A percentile compares a stretch with the other conserved stretches of the same genome.
These are phyloP conservation scores for Podilymbus podiceps DNA, from an alignment of 2,113 vertebrate species.

Conservation along the genomic window DNA sequence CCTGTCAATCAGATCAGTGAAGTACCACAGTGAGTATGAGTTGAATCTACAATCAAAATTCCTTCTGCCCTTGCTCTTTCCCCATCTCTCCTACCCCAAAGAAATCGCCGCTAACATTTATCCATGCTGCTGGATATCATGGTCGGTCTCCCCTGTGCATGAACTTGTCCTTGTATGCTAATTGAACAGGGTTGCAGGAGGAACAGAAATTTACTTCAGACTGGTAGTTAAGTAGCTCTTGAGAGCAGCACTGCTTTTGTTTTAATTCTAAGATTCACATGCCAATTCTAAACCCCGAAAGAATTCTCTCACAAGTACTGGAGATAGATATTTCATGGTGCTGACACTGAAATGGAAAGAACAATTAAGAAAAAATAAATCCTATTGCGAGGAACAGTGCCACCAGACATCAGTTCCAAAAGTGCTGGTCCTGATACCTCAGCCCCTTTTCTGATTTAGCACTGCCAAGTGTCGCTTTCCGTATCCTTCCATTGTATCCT, in stretches of 20 bases:
- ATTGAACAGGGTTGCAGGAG: not conserved
- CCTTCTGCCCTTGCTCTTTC: not conserved
- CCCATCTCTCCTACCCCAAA: not conserved
- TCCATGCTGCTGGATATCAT: not conserved
- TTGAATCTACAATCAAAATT: not conserved
- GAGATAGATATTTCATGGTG: not conserved
- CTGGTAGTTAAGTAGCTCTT: too few relatives aligned
- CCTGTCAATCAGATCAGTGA: not conserved
- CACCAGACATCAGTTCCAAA: not conserved
- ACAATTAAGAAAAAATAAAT: not conserved
- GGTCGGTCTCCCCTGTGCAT: accelerated
- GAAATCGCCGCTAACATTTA: not conserved
- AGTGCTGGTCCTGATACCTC: not conserved
- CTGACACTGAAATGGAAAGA: not conserved
- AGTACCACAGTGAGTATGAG: not conserved
- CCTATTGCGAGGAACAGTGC: not conserved
- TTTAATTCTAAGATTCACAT: not conserved
- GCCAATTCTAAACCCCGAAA: not conserved
- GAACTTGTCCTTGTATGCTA: not conserved
- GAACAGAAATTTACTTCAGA: not conserved
- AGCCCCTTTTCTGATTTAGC: not conserved
- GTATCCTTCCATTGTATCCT: not conserved
- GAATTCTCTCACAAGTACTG: not conserved
- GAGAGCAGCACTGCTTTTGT: too few relatives aligned
- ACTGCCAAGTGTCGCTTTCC: not conserved